Conservation (phyloP, 1,140 invertebrate species). For the Pogonomyrmex barbatus region DNA sequence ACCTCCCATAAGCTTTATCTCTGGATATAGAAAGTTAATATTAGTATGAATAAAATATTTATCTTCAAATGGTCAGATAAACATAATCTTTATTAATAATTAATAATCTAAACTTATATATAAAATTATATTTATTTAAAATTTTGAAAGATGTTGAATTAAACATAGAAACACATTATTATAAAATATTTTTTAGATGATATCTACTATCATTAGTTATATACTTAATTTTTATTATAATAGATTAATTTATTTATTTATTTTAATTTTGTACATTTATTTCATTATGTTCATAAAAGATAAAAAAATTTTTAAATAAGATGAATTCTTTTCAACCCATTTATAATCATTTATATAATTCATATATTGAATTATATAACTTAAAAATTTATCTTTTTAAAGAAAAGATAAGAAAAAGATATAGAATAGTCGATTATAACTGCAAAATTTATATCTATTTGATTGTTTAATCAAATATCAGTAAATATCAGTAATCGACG, state of each 20-base stretch:
- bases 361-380: neutral
- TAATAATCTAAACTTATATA: neutral
- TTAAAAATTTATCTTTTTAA: slow-evolving; percentile 11
- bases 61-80: slow-evolving; percentile 32
- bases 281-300: neutral
- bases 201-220: neutral
- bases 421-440: neutral
- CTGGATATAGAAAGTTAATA: neutral
- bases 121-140: neutral
- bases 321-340: neutral
- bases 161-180: neutral
- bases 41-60: slow-evolving; percentile 10
- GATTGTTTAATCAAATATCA: neutral
- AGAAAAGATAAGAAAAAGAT: neutral
- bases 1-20: neutral
- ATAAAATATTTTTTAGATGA: neutral
- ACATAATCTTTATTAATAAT: neutral
- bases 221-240: neutral
- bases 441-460: slow-evolving; percentile 1
- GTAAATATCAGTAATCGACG: neutral
- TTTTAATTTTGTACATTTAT: slow-evolving; percentile 4
- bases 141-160: neutral
- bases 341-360: neutral
- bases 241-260: neutral
- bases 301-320: neutral